phyloP scores from a whole-genome alignment of 2,797 vertebrate species.

The Pseudopleuronectes americanus region DNA sequence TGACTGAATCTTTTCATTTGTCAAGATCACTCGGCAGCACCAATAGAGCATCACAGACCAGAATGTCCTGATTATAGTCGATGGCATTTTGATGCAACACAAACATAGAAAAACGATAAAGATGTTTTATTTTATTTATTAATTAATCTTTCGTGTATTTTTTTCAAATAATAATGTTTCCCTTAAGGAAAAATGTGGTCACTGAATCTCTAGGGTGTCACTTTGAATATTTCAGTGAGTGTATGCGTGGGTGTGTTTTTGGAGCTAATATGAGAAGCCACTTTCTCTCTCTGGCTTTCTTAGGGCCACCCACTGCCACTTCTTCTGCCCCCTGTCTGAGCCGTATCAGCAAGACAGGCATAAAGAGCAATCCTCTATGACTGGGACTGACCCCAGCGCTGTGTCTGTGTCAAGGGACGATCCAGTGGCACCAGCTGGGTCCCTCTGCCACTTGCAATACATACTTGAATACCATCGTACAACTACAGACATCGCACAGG shows the following conservation, averaged over 20 bases:
- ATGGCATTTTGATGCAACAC: background rate
- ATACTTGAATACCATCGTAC: slow-evolving; percentile 36
- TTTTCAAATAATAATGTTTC: background rate
- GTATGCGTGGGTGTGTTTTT: background rate
- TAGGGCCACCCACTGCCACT: slow-evolving; percentile 50
- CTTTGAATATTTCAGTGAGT: slow-evolving; percentile 38
- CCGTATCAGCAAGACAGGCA: slow-evolving; percentile 65
- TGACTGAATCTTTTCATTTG: slow-evolving; percentile 46
- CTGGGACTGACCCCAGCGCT: slow-evolving; percentile 55
- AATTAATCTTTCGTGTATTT: too few species aligned
- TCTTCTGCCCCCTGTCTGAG: slow-evolving; percentile 30
- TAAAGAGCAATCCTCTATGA: slow-evolving; percentile 72
- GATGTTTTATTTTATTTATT: too few species aligned
- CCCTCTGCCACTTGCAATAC: slow-evolving; percentile 65
- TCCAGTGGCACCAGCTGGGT: slow-evolving; percentile 72
- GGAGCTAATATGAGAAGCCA: slow-evolving; percentile 16
- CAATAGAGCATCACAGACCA: slow-evolving; percentile 28
- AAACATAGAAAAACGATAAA: slow-evolving; percentile 1
- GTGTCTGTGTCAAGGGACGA: slow-evolving; percentile 66
- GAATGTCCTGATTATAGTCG: slow-evolving; percentile 31
- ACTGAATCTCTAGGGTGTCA: slow-evolving; percentile 9
- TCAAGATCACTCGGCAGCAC: slow-evolving; percentile 35
- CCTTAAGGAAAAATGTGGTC: background rate
- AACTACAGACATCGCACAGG: slow-evolving; percentile 15
- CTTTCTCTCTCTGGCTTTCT: slow-evolving; percentile 40